Conservation (phyloP, 2,797 vertebrate genomes). For the Molossus molossus region DNA sequence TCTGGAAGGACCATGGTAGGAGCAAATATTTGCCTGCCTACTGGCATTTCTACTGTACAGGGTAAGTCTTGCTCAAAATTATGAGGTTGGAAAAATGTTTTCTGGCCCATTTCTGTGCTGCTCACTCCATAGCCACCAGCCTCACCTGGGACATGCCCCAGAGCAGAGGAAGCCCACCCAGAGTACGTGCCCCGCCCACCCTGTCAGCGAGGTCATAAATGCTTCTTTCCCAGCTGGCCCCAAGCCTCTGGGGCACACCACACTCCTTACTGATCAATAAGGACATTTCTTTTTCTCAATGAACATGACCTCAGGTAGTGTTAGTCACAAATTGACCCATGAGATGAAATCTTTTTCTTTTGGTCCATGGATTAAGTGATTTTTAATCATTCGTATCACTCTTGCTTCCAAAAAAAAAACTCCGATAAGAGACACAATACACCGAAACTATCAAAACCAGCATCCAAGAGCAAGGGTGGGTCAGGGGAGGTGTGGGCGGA, state of each 20-base stretch:
- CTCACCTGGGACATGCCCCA: neutral
- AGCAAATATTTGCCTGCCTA: neutral
- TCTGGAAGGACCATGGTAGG: neutral
- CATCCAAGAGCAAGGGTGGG: neutral
- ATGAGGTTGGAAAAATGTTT: neutral
- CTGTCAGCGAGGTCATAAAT: neutral
- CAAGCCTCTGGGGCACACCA: neutral
- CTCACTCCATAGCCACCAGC: neutral
- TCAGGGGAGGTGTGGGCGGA: neutral
- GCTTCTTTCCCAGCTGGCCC: neutral
- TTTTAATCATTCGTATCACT: conserved; percentile 16
- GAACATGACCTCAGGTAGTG: neutral
- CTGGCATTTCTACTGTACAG: neutral
- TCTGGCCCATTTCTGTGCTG: neutral
- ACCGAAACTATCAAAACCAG: neutral
- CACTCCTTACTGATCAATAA: neutral
- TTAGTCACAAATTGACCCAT: neutral
- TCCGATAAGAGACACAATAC: neutral
- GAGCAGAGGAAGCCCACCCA: neutral
- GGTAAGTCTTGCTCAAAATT: neutral
- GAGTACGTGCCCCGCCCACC: neutral
- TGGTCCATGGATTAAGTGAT: neutral
- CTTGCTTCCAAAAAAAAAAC: neutral
- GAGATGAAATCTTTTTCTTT: neutral
- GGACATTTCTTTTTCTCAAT: neutral